Evolutionary conservation across 2,113 vertebrate genomes (phyloP), one percentile per base, ranked within the genome.

Genomic region (Microcebus tavaratra): DNA sequence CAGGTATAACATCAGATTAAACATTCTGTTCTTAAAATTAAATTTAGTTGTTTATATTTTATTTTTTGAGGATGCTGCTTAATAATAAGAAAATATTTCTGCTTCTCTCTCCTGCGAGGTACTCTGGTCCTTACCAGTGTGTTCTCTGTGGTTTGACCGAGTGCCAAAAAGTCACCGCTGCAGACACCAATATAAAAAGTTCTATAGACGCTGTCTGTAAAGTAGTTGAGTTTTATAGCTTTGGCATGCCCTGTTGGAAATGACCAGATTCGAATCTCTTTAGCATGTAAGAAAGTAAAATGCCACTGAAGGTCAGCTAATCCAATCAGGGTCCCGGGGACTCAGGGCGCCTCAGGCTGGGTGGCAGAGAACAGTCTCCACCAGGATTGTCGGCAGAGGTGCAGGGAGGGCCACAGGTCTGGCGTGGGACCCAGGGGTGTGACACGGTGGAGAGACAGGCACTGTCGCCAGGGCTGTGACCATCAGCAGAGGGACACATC

Each of bases 381-480:
- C 4, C 1, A 27, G 65, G 18, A 12, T 7, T 11, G 3, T 65
- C 42, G 4, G 0, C 53, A 25, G 57, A 53, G 7, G 11, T 7
- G 2, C 13, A 45, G 39, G 63, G 13, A 53, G 31, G 48, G 8
- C 14, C 0, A 0, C 4, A 36, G 42, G 4, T 8, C 3, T 42
- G 61, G 8, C 14, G 25, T 0, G 5, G 48, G 15, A 0, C 27
- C 48, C 25, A 12, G 55, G 8, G 18, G 34, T 36, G 18, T 59
- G 7, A 45, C 5, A 0, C 12, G 34, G 15, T 0, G 0, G 11
- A 11, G n/a, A 29, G 29, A 13, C 4, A 5, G 21, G 18, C 1
- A 21, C 31, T 20, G 0, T 90, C 53, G 1, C 39, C 4, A 23
- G 45, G 50, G n/a, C 65, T n/a, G 2, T 75, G 81, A 21, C n/a